These are phyloP conservation scores for Pocillopora damicornis DNA, from an alignment of 64 coral and sea anemone genomes.

Conservation along the genomic window DNA sequence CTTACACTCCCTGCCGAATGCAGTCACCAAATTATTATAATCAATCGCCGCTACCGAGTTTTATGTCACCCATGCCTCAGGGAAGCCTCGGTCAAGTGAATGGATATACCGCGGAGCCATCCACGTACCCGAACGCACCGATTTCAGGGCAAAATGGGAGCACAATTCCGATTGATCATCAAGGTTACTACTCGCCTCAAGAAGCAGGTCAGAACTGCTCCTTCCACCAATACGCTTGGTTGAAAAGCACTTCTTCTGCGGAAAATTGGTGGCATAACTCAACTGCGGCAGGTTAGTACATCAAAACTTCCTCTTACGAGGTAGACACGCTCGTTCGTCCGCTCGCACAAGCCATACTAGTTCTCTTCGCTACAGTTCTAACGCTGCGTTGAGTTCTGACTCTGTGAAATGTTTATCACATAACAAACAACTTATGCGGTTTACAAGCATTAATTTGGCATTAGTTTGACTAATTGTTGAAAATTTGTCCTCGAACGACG, in stretches of 20 bases:
- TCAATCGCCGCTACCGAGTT: conserved; percentile 82
- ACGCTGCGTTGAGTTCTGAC: conserved; percentile 16
- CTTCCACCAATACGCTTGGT: conserved; percentile 97
- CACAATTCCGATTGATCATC: conserved; percentile 61
- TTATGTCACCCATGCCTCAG: conserved; percentile 81
- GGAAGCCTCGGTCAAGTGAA: conserved; percentile 84
- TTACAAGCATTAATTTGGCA: conserved; percentile 66
- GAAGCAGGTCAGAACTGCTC: conserved; percentile 91
- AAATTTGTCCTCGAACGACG: conserved; percentile 60
- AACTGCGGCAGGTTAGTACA: conserved; percentile 69
- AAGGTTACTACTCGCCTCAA: conserved; percentile 70
- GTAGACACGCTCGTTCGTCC: background rate
- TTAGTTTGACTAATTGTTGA: conserved; percentile 76
- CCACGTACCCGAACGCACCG: conserved; percentile 64
- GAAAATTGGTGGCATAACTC: conserved; percentile 95
- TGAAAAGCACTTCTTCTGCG: conserved; percentile 86
- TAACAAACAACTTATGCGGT: conserved; percentile 57
- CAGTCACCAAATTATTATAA: conserved; percentile 96
- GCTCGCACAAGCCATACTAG: conserved; percentile 3
- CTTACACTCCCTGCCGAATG: conserved; percentile 97
- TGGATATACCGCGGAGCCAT: conserved; percentile 81
- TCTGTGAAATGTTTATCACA: conserved; percentile 34
- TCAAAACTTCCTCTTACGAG: conserved; percentile 11
- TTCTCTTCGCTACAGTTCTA: background rate
- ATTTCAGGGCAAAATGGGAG: conserved; percentile 55